These are phyloP conservation scores for Stigmatopora nigra DNA, from an alignment of 2,113 vertebrate genomes.

Conservation along the genomic window DNA sequence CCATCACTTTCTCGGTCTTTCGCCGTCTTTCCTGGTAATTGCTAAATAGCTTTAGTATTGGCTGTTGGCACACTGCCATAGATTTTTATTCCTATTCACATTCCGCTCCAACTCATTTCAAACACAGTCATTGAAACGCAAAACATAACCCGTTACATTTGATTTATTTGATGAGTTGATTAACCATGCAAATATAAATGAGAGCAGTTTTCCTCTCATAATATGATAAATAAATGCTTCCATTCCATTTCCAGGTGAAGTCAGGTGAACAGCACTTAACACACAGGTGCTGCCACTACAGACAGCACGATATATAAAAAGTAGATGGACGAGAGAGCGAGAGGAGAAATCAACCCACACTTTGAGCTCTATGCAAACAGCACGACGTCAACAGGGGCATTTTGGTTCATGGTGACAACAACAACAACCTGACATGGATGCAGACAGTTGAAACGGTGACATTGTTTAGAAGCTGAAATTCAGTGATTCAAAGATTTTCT, in stretches of 20 bases:
- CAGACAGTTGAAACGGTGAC: neutral
- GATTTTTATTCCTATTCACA: conserved; percentile 45
- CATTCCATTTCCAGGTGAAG: neutral
- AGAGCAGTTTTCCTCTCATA: neutral
- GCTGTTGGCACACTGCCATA: conserved; percentile 46
- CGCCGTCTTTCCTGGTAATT: conserved; percentile 58
- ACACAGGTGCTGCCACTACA: neutral
- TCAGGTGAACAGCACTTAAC: neutral
- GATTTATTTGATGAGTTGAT: neutral
- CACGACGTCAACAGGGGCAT: neutral
- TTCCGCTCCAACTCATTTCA: conserved; percentile 36
- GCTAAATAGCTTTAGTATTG: conserved; percentile 59
- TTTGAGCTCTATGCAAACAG: neutral
- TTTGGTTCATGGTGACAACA: neutral
- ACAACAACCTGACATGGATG: neutral
- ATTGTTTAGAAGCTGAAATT: neutral
- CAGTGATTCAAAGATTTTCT: neutral
- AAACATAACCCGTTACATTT: conserved; percentile 45
- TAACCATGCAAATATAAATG: neutral
- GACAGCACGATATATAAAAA: neutral
- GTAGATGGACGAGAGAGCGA: neutral
- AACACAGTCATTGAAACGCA: conserved; percentile 56
- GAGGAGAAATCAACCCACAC: neutral
- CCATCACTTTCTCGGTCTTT: conserved; percentile 14
- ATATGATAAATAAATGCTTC: neutral